phyloP scores from a whole-genome alignment of 2,113 vertebrate genomes.

The Probosciger aterrimus region DNA sequence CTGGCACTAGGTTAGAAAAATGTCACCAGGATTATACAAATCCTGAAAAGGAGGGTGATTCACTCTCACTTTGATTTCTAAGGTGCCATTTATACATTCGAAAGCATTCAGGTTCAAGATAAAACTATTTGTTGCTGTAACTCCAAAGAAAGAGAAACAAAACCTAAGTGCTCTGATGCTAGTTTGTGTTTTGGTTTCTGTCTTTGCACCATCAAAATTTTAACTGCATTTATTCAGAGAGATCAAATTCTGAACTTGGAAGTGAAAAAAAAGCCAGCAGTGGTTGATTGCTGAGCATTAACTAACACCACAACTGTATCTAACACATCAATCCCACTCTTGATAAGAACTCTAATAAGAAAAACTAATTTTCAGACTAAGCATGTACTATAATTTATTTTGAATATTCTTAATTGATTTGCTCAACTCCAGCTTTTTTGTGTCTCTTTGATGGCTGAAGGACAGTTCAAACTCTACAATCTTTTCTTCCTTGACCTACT shows the following conservation, averaged over 20 bases:
- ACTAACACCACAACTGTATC: background rate
- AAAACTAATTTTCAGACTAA: background rate
- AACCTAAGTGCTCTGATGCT: background rate
- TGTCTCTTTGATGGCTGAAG: background rate
- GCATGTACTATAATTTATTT: background rate
- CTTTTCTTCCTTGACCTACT: background rate
- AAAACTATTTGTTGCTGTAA: background rate
- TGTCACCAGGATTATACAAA: slow-evolving; percentile 49
- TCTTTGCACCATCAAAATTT: background rate
- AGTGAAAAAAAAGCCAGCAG: background rate
- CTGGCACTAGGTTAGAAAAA: slow-evolving; percentile 52
- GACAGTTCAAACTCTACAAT: background rate
- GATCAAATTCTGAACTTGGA: background rate
- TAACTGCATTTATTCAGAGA: background rate
- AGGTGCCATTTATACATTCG: background rate
- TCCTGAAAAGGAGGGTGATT: slow-evolving; percentile 9
- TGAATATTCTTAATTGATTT: background rate
- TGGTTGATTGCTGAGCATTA: background rate
- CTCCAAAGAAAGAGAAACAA: background rate
- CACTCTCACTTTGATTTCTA: background rate
- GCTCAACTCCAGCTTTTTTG: background rate
- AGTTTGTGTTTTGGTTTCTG: background rate
- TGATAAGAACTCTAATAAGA: background rate
- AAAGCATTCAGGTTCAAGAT: background rate
- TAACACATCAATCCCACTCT: background rate